These are phyloP conservation scores for Tridacna crocea DNA, from an alignment of 2,888 invertebrate genomes.

Conservation along the genomic window DNA sequence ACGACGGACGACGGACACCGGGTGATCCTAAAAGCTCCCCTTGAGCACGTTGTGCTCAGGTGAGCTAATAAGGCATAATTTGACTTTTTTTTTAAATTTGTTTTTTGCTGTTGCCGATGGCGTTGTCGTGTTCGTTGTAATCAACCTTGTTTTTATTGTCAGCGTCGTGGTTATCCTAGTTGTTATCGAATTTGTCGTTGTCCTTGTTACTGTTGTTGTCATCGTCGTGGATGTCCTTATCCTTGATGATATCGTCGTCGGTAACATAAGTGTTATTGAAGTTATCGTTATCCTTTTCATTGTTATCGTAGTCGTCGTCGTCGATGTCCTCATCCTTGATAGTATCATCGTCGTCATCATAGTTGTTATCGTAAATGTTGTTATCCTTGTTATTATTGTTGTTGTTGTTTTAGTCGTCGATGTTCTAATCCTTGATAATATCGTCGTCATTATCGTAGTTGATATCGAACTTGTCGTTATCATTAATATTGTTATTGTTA, in stretches of 20 bases:
- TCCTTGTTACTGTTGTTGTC: neutral
- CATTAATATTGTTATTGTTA: slow-evolving; percentile 5
- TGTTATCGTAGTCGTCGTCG: slow-evolving; percentile 5
- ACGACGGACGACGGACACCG: no score
- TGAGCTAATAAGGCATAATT: no score
- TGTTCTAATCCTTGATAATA: neutral
- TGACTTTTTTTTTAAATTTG: no score
- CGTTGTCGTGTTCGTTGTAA: neutral
- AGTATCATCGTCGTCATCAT: neutral
- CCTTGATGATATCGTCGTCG: no score
- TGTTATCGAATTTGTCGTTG: neutral
- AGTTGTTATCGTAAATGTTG: neutral
- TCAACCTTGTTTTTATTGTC: slow-evolving; percentile 1
- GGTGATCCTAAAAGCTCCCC: no score
- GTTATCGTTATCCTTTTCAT: neutral
- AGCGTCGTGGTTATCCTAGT: neutral
- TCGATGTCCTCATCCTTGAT: neutral
- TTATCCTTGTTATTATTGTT: slow-evolving; percentile 2
- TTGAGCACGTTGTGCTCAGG: no score
- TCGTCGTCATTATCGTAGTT: slow-evolving; percentile 10
- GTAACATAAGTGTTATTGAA: neutral
- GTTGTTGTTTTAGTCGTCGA: neutral
- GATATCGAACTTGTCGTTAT: neutral
- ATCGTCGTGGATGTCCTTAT: neutral
- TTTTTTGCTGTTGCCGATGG: neutral